These are phyloP conservation scores for Gryllus longicercus DNA, from an alignment of 2,888 invertebrate species.

Conservation along the genomic window DNA sequence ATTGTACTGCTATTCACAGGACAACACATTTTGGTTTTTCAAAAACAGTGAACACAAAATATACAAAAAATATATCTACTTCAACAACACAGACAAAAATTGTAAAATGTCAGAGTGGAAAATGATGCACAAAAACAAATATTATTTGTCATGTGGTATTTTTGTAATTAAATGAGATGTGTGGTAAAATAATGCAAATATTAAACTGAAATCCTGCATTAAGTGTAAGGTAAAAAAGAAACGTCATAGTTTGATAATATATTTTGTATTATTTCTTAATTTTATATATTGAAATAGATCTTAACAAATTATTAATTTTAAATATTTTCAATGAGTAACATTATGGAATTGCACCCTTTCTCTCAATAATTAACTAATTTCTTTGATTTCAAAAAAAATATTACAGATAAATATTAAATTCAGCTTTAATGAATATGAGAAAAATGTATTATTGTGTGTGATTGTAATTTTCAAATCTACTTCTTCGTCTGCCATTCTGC, in stretches of 20 bases:
- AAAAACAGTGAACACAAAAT: slow-evolving; percentile 19
- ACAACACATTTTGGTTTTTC: background rate
- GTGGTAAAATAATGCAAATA: too few species aligned
- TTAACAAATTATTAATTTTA: slow-evolving; percentile 27
- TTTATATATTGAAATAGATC: too few species aligned
- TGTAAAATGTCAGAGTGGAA: background rate
- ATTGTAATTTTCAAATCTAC: slow-evolving; percentile 49
- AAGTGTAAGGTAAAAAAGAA: too few species aligned
- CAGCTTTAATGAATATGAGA: background rate
- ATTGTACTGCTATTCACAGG: background rate
- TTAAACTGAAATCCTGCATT: too few species aligned
- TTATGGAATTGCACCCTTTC: slow-evolving; percentile 26
- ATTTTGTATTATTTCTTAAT: too few species aligned
- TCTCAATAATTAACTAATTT: slow-evolving; percentile 25
- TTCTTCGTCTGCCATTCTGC: slow-evolving; percentile 62
- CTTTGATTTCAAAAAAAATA: slow-evolving; percentile 18
- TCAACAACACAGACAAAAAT: background rate
- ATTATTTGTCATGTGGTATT: slow-evolving; percentile 22
- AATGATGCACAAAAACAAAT: slow-evolving; percentile 12
- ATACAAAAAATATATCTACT: background rate
- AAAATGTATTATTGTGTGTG: slow-evolving; percentile 23
- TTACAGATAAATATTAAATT: too few species aligned
- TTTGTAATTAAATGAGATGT: slow-evolving; percentile 21
- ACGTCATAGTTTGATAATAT: too few species aligned
- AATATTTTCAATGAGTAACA: slow-evolving; percentile 28